Conservation (phyloP, 2,888 invertebrate genomes). For the Meganola albula region DNA sequence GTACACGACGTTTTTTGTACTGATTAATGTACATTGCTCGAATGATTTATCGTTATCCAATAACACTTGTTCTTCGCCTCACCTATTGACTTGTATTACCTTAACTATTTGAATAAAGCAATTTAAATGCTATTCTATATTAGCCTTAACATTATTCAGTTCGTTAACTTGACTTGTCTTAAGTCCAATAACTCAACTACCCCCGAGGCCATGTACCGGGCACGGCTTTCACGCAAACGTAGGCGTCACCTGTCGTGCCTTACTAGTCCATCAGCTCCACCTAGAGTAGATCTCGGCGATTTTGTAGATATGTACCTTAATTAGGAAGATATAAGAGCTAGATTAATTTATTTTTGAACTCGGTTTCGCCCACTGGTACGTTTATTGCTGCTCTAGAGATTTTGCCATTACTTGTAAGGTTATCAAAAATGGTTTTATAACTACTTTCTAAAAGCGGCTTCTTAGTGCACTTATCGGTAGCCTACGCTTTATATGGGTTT, state of each 20-base stretch:
- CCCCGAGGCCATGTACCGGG: constrained; percentile 29
- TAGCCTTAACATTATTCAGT: constrained; percentile 19
- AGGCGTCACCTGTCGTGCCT: constrained; percentile 57
- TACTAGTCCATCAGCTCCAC: constrained; percentile 34
- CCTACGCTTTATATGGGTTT: too few relatives aligned
- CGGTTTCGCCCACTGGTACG: constrained; percentile 29
- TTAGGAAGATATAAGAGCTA: constrained; percentile 18
- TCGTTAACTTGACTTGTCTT: constrained; percentile 24
- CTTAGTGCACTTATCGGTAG: neutral
- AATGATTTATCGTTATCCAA: neutral
- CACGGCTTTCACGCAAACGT: constrained; percentile 51
- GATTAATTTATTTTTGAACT: constrained; percentile 9
- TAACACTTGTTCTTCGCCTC: constrained; percentile 2
- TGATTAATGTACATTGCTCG: neutral
- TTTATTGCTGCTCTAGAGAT: constrained; percentile 25
- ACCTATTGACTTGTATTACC: constrained; percentile 1
- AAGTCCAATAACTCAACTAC: constrained; percentile 30
- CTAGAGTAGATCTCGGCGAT: neutral
- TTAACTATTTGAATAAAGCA: constrained; percentile 2
- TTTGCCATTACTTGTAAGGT: constrained; percentile 20
- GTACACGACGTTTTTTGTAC: constrained; percentile 9
- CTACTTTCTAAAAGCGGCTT: constrained; percentile 21
- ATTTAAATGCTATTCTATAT: constrained; percentile 6
- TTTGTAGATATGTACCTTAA: constrained; percentile 21
- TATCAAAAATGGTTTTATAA: constrained; percentile 22